Conservation (phyloP, 2,113 vertebrate genomes). For the Macquaria ambigua region DNA sequence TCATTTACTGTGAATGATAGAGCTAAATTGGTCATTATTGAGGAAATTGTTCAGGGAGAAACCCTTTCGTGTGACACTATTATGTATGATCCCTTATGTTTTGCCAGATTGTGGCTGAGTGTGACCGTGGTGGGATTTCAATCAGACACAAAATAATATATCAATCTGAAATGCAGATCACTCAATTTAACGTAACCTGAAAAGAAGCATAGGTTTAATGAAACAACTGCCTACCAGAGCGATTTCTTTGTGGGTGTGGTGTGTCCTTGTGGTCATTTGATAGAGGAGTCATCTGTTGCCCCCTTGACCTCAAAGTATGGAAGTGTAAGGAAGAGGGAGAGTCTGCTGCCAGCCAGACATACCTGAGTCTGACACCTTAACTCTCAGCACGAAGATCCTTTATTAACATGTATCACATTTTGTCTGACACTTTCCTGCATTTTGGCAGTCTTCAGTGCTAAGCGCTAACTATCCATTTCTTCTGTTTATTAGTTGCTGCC, state of each 20-base stretch:
- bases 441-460: background rate
- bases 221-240: slow-evolving; percentile 27
- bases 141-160: slow-evolving; percentile 9
- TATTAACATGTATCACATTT: slow-evolving; percentile 5
- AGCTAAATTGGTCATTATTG: slow-evolving; percentile 57
- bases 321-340: slow-evolving; percentile 47
- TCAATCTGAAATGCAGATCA: slow-evolving; percentile 13
- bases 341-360: slow-evolving; percentile 53
- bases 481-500: background rate
- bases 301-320: slow-evolving; percentile 58
- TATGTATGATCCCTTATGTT: slow-evolving; percentile 38
- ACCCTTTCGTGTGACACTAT: slow-evolving; percentile 17
- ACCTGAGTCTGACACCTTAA: slow-evolving; percentile 35
- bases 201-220: slow-evolving; percentile 12
- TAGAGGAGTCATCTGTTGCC: slow-evolving; percentile 68
- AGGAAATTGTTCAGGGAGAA: slow-evolving; percentile 30
- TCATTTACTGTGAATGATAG: slow-evolving; percentile 60
- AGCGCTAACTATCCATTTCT: background rate
- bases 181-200: slow-evolving; percentile 3
- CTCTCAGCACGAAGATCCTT: background rate
- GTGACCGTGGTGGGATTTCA: slow-evolving; percentile 19
- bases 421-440: background rate
- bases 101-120: slow-evolving; percentile 19
- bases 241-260: slow-evolving; percentile 27
- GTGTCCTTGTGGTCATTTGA: slow-evolving; percentile 52